Evolutionary conservation across 92 coral and sea anemone species (phyloP), one percentile per base, ranked within the genome.

Genomic region (Metridium senile): DNA sequence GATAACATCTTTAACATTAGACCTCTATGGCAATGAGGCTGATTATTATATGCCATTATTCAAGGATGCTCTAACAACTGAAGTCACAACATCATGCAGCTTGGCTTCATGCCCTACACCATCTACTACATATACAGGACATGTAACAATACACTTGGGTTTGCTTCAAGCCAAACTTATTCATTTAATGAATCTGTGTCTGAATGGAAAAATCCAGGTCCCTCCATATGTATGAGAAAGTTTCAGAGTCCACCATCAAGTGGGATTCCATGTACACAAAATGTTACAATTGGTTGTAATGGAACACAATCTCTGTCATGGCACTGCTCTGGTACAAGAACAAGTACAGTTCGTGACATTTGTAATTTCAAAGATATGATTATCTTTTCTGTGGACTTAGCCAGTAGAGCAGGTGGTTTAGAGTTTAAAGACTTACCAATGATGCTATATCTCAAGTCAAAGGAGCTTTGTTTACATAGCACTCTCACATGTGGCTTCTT

Each of bases 11-110:
- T 77, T 68, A 27, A 74, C 70, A 39, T 34, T 83, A 23, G 83
- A 84, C 78, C 39, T 63, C 17, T 84, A 76, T 77, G 88, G 88
- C 65, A 84, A 84, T 84, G 88, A 77, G 45, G 83, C 88, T 39
- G 83, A 84, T 66, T 84, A 76, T 46, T 43, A 9, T 32, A 62
- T 77, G 33, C 68, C 61, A 30, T 16, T 69, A 26, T 77, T 83
- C 31, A 57, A 30, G 33, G 45, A 82, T 21, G 33, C 68, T 77
- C 47, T 84, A 7, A 43, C 68, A 26, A 71, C 70, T 34, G 26
- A 51, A 70, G 27, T 77, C 46, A 78, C 51, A 63, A 28, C 80
- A 70, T 7, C 78, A n/a, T 84, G 83, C 57, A 72, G 70, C 75
- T 56, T 30, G n/a, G 29, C 39, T 45, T 47, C 88, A 45, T 70